phyloP scores from a whole-genome alignment of 2,888 invertebrate species.

The Watsonalla binaria region DNA sequence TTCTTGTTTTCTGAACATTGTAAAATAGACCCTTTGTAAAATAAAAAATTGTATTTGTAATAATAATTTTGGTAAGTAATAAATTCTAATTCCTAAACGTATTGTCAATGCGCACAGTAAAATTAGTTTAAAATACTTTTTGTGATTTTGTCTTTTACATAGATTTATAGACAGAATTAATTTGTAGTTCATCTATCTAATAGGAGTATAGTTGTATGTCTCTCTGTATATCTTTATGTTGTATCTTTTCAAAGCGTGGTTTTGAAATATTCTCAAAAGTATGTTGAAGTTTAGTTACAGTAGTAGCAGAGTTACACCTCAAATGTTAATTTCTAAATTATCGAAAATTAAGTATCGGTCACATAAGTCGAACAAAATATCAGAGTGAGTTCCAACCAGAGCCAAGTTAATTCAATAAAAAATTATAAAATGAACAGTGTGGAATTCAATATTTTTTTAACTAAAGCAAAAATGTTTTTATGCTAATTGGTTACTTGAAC shows the following conservation, averaged over 20 bases:
- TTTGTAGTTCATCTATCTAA: constrained; percentile 32
- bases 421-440: too few species aligned
- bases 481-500: too few species aligned
- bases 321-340: too few species aligned
- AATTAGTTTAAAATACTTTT: constrained; percentile 42
- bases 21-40: background rate
- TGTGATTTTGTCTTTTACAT: constrained; percentile 35
- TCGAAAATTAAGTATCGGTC: too few species aligned
- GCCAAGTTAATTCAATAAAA: too few species aligned
- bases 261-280: background rate
- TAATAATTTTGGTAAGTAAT: constrained; percentile 23
- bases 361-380: too few species aligned
- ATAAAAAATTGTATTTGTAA: constrained; percentile 22
- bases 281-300: background rate
- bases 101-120: constrained; percentile 72
- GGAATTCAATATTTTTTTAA: too few species aligned
- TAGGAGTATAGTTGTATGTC: constrained; percentile 7
- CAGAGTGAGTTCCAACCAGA: too few species aligned
- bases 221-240: background rate
- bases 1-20: too few species aligned
- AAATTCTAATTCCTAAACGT: constrained; percentile 50
- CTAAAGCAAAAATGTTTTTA: too few species aligned
- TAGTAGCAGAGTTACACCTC: too few species aligned
- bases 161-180: constrained; percentile 31
- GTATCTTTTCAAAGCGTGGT: background rate